Evolutionary conservation across 2,113 vertebrate genomes (phyloP).

Genomic region (Pelusios castaneus): DNA sequence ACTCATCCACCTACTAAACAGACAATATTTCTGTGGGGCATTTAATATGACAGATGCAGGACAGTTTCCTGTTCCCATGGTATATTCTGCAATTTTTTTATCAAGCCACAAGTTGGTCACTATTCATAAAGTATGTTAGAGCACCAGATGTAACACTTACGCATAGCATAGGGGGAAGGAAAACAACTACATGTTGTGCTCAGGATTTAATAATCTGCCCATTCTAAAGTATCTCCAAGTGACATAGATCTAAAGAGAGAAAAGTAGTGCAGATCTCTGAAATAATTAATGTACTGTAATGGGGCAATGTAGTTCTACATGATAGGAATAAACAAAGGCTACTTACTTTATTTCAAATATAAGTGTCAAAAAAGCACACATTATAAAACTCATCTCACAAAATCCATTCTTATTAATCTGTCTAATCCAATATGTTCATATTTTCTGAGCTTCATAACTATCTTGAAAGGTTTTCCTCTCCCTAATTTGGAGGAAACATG

Average conservation of each 20-base stretch:
- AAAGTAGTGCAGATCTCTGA: not conserved
- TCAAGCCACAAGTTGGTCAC: rapidly evolving
- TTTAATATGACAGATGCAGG: not conserved
- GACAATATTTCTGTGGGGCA: not conserved
- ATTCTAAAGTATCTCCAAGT: not conserved
- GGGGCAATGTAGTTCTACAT: not conserved
- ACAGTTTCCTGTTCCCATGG: not conserved
- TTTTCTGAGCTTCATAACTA: not conserved
- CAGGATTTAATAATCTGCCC: not conserved
- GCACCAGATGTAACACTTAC: not conserved
- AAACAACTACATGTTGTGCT: not conserved
- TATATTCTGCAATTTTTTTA: not conserved
- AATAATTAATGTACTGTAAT: not conserved
- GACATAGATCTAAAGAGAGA: not conserved
- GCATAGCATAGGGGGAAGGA: not conserved
- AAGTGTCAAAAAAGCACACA: not conserved
- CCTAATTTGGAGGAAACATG: not conserved
- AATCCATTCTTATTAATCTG: not conserved
- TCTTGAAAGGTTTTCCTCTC: not conserved
- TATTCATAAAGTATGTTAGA: too few species aligned
- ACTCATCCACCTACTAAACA: not conserved
- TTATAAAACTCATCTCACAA: not conserved
- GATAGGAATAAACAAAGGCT: not conserved
- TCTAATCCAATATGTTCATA: not conserved
- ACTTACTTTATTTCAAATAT: not conserved